Evolutionary conservation across 92 coral and sea anemone species (phyloP).

Genomic region (Parazoanthus swiftii): DNA sequence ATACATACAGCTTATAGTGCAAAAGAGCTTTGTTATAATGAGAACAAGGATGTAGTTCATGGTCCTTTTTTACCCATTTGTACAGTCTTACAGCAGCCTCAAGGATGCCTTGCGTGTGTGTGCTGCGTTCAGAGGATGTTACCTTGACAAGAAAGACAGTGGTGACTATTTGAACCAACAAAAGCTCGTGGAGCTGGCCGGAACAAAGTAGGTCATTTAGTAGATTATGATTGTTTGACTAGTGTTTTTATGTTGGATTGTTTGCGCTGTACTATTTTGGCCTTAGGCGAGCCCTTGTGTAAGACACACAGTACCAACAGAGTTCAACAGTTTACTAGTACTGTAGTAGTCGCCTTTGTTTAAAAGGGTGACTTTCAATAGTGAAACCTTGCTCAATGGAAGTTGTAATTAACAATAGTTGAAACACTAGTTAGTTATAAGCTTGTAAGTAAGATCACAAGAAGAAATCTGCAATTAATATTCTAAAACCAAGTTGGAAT

Average conservation of each 20-base stretch:
- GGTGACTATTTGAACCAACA: constrained; percentile 88
- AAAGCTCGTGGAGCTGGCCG: constrained; percentile 75
- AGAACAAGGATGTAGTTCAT: not conserved
- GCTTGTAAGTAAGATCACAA: too few relatives aligned
- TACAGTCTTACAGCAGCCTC: constrained; percentile 88
- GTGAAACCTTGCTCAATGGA: too few relatives aligned
- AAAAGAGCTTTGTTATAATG: too few relatives aligned
- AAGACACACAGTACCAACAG: not conserved
- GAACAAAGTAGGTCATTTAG: constrained; percentile 71
- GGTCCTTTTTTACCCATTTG: not conserved
- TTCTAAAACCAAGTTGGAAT: too few relatives aligned
- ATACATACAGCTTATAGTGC: too few relatives aligned
- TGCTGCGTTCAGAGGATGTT: constrained; percentile 98
- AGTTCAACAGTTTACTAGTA: too few relatives aligned
- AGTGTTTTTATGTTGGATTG: not conserved
- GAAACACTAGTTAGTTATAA: too few relatives aligned
- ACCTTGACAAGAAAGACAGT: constrained; percentile 94
- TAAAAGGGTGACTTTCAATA: too few relatives aligned
- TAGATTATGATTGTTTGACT: not conserved
- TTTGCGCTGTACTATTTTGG: not conserved
- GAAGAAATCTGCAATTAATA: too few relatives aligned
- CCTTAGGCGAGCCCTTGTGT: not conserved
- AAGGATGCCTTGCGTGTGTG: constrained; percentile 97
- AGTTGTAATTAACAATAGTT: too few relatives aligned
- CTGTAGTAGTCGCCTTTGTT: too few relatives aligned